Evolutionary conservation across 2,797 vertebrate species (phyloP).

Genomic region (Eospalax fontanierii): DNA sequence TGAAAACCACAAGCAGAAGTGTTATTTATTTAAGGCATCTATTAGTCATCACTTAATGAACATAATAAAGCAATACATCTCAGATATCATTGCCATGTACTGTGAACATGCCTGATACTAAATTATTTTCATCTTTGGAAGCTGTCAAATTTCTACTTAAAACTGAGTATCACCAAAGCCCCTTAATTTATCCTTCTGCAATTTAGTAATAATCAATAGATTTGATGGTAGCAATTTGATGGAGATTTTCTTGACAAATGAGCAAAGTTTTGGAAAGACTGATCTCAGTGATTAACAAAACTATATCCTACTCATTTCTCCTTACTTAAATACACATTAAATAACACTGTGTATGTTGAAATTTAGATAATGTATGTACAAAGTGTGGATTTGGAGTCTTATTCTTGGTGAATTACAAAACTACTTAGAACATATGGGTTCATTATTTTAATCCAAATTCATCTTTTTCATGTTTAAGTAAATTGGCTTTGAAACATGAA

Average conservation of each 20-base stretch:
- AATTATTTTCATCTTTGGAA: slow-evolving; percentile 51
- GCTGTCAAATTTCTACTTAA: background rate
- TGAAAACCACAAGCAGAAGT: slow-evolving; percentile 33
- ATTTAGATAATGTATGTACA: slow-evolving; percentile 48
- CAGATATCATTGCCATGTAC: slow-evolving; percentile 25
- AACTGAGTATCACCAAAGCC: background rate
- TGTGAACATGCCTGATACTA: background rate
- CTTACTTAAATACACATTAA: slow-evolving; percentile 26
- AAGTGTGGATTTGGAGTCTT: slow-evolving; percentile 57
- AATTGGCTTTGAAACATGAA: slow-evolving; percentile 81
- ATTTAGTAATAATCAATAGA: slow-evolving; percentile 12
- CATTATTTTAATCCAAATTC: slow-evolving; percentile 80
- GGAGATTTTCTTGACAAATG: slow-evolving; percentile 22
- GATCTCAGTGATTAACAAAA: background rate
- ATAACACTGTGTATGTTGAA: slow-evolving; percentile 48
- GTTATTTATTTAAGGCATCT: background rate
- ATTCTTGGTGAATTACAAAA: slow-evolving; percentile 68
- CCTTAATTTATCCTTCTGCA: background rate
- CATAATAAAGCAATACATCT: background rate
- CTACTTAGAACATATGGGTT: slow-evolving; percentile 75
- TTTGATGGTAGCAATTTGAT: background rate
- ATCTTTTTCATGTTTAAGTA: slow-evolving; percentile 78
- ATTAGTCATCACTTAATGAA: background rate
- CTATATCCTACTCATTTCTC: background rate
- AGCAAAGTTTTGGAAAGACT: background rate